Evolutionary conservation across 2,888 invertebrate species (phyloP).

Genomic region (Watsonalla cultraria): DNA sequence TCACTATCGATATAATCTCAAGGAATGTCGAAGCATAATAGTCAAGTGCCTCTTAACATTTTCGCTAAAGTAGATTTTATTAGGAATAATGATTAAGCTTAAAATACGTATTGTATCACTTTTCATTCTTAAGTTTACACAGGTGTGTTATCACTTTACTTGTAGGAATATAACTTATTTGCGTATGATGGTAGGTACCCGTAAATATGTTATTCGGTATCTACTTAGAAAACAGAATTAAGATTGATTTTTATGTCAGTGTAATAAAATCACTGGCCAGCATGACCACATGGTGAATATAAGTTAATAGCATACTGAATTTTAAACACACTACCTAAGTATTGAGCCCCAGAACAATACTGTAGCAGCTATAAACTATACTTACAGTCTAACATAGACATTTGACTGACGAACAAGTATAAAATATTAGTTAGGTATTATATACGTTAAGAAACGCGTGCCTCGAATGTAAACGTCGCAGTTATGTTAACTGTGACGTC

Average conservation of each 20-base stretch:
- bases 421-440: neutral
- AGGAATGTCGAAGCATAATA: slow-evolving; percentile 3
- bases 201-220: too few species aligned
- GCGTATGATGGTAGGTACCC: too few species aligned
- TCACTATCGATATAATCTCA: neutral
- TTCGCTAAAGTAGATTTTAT: neutral
- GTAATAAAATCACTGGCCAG: too few species aligned
- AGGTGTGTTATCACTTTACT: neutral
- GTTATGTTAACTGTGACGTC: slow-evolving; percentile 63
- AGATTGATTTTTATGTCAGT: too few species aligned
- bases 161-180: neutral
- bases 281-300: too few species aligned
- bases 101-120: neutral
- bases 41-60: slow-evolving; percentile 8
- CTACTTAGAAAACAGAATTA: too few species aligned
- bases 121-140: neutral
- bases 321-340: neutral
- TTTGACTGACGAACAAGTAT: neutral
- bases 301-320: neutral
- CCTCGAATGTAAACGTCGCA: slow-evolving; percentile 48
- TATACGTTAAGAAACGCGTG: slow-evolving; percentile 33
- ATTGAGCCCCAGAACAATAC: neutral
- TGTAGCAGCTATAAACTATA: neutral
- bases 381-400: too few species aligned
- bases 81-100: neutral